Percentiles rank a stretch among this genome's conserved stretches.
These are phyloP conservation scores for Wiebesia pumilae DNA, from an alignment of 1,140 invertebrate species.

Conservation along the genomic window DNA sequence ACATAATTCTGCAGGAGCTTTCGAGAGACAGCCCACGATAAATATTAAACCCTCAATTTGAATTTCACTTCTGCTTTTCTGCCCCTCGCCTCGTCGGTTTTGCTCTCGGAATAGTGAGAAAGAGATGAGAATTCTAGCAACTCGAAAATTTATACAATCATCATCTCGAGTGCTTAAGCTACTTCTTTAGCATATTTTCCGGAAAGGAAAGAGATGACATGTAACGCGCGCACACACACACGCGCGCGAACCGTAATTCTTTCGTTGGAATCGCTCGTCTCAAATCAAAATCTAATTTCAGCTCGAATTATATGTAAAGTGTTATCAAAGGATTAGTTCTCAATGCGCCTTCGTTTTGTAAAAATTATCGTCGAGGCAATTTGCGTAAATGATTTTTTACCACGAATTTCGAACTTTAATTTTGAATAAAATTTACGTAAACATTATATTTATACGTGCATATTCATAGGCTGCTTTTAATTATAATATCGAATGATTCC, in stretches of 20 bases:
- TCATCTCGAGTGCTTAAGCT: slow-evolving; percentile 45
- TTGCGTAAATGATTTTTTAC: too few relatives aligned
- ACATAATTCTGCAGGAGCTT: slow-evolving; percentile 45
- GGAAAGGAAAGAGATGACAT: neutral
- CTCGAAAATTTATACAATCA: slow-evolving; percentile 54
- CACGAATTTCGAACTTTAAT: too few relatives aligned
- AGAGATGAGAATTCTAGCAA: slow-evolving; percentile 48
- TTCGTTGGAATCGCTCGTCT: neutral
- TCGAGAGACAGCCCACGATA: slow-evolving; percentile 42
- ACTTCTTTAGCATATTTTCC: slow-evolving; percentile 38
- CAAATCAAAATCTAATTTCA: slow-evolving; percentile 26
- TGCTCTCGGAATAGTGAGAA: slow-evolving; percentile 7
- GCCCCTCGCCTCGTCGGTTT: neutral
- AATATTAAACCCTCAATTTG: slow-evolving; percentile 54
- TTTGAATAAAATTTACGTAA: too few relatives aligned
- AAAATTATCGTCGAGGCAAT: too few relatives aligned
- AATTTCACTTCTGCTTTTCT: slow-evolving; percentile 49
- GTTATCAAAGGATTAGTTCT: neutral
- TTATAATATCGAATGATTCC: too few relatives aligned
- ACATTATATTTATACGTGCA: too few relatives aligned
- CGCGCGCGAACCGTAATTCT: neutral
- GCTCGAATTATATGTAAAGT: neutral
- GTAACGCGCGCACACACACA: neutral
- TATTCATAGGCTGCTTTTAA: too few relatives aligned
- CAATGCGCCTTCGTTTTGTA: neutral